Base-by-base conservation (phyloP, 2,113 vertebrate genomes). In the Rhinolophus ferrumequinum region DNA sequence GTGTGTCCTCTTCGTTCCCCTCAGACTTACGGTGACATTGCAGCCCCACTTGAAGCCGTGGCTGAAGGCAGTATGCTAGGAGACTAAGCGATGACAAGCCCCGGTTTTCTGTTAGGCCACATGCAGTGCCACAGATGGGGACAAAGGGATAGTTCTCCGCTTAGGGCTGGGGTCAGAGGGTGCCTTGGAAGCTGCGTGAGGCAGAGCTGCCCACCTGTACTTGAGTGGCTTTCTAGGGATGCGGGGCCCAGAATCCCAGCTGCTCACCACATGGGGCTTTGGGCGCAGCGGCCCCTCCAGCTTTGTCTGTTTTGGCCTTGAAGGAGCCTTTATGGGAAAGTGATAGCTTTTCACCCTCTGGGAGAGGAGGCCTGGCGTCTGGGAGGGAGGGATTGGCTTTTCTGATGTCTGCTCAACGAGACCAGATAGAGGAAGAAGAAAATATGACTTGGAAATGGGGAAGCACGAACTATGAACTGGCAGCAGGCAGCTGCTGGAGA, bases 221-320 rank as follows among this genome's bases (percentile, higher is more conserved):
- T 18, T 14, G 75, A 41, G 72, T 28, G 64, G 44, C 33, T 21
- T 72, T 58, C 28, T 8, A 35, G n/a, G 64, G 76, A 2, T 0
- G 1, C 2, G 5, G 4, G 16, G 56, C 66, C 30, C 1, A 0
- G 41, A 35, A 18, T 83, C 56, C 50, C 41, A 80, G 76, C 62
- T 12, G 12, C 52, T 64, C 9, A 1, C 10, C 18, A 0, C 24
- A 2, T 19, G 28, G 50, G 56, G 22, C 19, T n/a, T 62, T n/a
- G n/a, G 86, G n/a, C 2, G 28, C 87, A 10, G 56, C 12, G 18
- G 26, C 44, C 28, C 30, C 62, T 44, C 41, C 3, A 24, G n/a
- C 18, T 5, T 38, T 21, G 22, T 66, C 41, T 19, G 4, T 19
- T 69, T 62, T 35, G 72, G 50, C 56, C 3, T 66, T 44, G 56